Percentiles rank a stretch among this genome's conserved stretches.
Evolutionary conservation across 1,140 invertebrate species (phyloP).

Genomic region (Limonius californicus): DNA sequence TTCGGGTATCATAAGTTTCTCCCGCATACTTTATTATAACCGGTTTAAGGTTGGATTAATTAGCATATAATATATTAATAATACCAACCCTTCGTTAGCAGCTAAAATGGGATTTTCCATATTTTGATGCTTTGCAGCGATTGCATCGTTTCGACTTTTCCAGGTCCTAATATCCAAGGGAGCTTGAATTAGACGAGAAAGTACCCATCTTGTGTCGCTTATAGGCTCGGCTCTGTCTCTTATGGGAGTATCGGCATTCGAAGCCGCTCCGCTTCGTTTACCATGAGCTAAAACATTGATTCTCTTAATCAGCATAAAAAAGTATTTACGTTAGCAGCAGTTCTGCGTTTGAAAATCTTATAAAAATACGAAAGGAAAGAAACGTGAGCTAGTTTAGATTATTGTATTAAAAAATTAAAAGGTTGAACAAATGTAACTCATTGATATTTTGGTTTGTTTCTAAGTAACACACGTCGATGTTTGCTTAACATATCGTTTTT

Average conservation of each 20-base stretch:
- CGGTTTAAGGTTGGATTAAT: no score
- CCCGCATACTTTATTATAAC: no score
- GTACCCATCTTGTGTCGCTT: constrained; percentile 39
- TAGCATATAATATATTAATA: constrained; percentile 23
- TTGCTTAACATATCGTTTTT: no score
- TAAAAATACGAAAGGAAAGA: no score
- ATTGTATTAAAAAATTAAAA: no score
- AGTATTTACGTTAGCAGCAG: constrained; percentile 7
- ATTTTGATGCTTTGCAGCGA: constrained; percentile 40
- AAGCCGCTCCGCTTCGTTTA: constrained; percentile 50
- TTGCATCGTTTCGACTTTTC: constrained; percentile 32
- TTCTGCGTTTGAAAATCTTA: constrained; percentile 14
- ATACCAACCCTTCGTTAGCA: constrained; percentile 25
- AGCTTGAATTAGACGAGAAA: constrained; percentile 41
- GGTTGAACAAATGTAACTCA: no score
- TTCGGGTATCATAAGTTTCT: no score
- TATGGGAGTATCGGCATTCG: constrained; percentile 42
- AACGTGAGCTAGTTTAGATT: no score
- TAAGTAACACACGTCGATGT: no score
- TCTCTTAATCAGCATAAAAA: no score
- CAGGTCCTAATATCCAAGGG: constrained; percentile 32
- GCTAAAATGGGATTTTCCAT: constrained; percentile 23
- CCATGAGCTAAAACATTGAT: constrained; percentile 54
- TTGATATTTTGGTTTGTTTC: no score
- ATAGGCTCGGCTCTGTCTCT: constrained; percentile 44